Base-by-base conservation (phyloP, 2,797 vertebrate genomes). In the Champsocephalus esox region DNA sequence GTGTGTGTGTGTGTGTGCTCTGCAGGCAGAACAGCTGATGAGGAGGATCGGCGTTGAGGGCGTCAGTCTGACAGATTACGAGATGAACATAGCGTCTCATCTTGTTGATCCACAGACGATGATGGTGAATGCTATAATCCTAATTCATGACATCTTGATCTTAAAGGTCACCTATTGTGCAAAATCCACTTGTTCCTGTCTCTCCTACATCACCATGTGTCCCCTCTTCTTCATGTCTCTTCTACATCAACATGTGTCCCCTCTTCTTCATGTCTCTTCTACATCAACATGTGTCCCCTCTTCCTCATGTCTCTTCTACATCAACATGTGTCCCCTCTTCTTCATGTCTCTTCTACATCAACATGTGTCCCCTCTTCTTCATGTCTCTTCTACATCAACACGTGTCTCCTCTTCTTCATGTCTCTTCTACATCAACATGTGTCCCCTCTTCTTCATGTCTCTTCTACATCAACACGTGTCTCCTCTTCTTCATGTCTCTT, bases 21-120 rank as follows among this genome's bases (percentile, higher is more conserved):
- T 64, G 3, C 77, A 96, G 96, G 96, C 95, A 48, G 94, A 96
- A 65, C 87, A 82, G 72, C 82, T 95, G 84, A 95, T 96, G 95
- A 96, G 94, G 80, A 92, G 92, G 75, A 93, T 96, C 8, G 96
- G 96, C 0, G 92, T 96, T 0, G 94, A 96, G 52, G 94, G 94
- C 0, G 85, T 95, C 77, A 95, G 86, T 72, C 92, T 96, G 55
- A 95, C 92, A 2, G 96, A 96, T 59, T 95, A 96, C 51, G 95
- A 96, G 87, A 93, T 95, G 94, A 95, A 91, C 86, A 94, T 96
- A 44, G 95, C 95, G 9, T 86, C 92, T 68, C 95, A 94, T 12
- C 87, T 96, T 2, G 93, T 96, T 45, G 93, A 95, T 86, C 95
- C 95, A 12, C 93, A 91, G 43, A 83, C 90, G 64, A 94, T 96